A percentile compares a stretch with the other conserved stretches of the same genome.
phyloP scores from a whole-genome alignment of 2,797 vertebrate species.

The Platyrinchus mystaceus region DNA sequence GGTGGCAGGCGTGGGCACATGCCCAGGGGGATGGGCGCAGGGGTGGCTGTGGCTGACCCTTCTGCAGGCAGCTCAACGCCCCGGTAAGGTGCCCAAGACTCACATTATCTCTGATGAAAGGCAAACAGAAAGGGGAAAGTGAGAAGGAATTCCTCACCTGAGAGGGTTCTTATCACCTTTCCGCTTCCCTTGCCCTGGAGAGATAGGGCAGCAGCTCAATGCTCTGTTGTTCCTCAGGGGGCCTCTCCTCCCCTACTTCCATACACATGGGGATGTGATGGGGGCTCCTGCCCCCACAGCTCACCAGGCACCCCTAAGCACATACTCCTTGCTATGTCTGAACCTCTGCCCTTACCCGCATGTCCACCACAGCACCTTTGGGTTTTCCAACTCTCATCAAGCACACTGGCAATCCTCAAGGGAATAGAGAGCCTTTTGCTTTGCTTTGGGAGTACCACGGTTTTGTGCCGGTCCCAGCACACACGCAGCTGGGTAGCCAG shows the following conservation, averaged over 20 bases:
- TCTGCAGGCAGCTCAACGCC: not conserved
- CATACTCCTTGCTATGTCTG: accelerated
- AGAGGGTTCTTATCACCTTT: constrained; percentile 72
- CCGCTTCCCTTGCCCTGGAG: constrained; percentile 62
- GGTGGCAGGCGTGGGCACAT: accelerated
- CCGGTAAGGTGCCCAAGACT: not conserved
- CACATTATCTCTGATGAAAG: constrained; percentile 63
- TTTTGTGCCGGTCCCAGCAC: not conserved
- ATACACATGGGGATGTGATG: accelerated
- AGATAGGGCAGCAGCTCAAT: constrained; percentile 71
- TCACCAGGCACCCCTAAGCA: not conserved
- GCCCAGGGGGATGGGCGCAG: accelerated
- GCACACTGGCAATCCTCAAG: too few species aligned
- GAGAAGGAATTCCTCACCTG: constrained; percentile 72
- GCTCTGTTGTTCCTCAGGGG: constrained; percentile 67
- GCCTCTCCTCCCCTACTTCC: not conserved
- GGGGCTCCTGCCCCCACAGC: not conserved
- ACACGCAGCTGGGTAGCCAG: too few species aligned
- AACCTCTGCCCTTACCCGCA: not conserved
- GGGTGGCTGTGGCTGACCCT: not conserved
- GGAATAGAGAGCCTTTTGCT: accelerated
- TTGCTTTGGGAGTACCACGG: accelerated
- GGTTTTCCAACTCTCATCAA: not conserved
- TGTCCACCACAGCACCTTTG: not conserved
- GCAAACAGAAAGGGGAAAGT: constrained; percentile 69